Percentiles rank a stretch among this genome's conserved stretches.
These are phyloP conservation scores for Drosophila anomelani DNA, from an alignment of 2,888 invertebrate species.

Conservation along the genomic window DNA sequence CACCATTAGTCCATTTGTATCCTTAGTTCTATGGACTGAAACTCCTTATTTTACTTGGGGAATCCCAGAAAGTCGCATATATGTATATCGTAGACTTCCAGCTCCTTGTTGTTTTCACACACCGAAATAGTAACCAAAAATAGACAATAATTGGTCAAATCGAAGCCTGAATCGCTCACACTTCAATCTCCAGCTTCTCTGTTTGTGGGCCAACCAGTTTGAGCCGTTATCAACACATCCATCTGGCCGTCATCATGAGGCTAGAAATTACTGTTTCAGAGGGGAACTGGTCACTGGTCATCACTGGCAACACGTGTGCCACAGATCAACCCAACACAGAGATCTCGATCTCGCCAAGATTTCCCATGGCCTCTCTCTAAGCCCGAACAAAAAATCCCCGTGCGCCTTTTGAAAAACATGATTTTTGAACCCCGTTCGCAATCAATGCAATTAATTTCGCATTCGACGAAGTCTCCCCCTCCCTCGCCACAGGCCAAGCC, in stretches of 20 bases:
- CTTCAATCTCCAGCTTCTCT: not conserved
- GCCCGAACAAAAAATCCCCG: constrained; percentile 25
- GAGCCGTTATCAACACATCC: not conserved
- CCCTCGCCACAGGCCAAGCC: not conserved
- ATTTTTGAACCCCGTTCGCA: constrained; percentile 25
- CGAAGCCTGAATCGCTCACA: not conserved
- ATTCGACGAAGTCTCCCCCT: constrained; percentile 1
- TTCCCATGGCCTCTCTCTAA: constrained; percentile 28
- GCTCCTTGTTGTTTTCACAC: not conserved
- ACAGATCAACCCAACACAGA: constrained; percentile 4
- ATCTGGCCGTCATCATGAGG: not conserved
- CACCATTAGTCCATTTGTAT: not conserved
- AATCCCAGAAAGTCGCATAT: not conserved
- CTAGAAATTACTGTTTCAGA: not conserved
- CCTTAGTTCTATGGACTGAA: not conserved
- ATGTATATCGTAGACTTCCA: not conserved
- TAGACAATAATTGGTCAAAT: not conserved
- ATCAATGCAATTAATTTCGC: constrained; percentile 44
- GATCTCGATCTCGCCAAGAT: constrained; percentile 11
- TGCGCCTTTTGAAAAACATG: constrained; percentile 21
- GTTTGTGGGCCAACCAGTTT: not conserved
- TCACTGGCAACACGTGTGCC: not conserved
- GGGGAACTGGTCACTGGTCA: not conserved
- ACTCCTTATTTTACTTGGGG: not conserved
- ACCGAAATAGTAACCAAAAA: not conserved